These are phyloP conservation scores for Clepsis dumicolana DNA, from an alignment of 2,888 invertebrate genomes.

Conservation along the genomic window DNA sequence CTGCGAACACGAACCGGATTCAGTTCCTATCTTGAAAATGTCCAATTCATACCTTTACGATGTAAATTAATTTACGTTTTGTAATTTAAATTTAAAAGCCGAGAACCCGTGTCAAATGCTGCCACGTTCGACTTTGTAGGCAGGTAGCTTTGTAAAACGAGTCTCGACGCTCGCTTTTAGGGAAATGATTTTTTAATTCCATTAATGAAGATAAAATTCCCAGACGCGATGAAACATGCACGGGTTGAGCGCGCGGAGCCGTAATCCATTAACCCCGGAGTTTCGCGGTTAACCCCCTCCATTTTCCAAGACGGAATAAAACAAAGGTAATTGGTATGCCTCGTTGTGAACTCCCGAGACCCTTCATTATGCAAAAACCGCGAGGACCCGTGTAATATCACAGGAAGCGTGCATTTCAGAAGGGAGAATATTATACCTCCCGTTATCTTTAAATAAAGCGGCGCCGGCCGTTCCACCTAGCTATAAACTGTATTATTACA, in stretches of 20 bases:
- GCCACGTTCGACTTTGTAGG: not conserved
- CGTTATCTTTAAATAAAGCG: slow-evolving; percentile 27
- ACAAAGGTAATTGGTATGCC: slow-evolving; percentile 37
- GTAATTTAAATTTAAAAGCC: not conserved
- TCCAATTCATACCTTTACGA: not conserved
- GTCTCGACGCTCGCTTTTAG: slow-evolving; percentile 15
- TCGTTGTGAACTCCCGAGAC: slow-evolving; percentile 32
- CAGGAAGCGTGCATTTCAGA: slow-evolving; percentile 23
- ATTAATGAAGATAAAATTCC: slow-evolving; percentile 18
- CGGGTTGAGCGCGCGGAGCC: slow-evolving; percentile 20
- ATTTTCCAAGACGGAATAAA: slow-evolving; percentile 31
- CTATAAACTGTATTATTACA: slow-evolving; percentile 2
- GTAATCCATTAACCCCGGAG: slow-evolving; percentile 34
- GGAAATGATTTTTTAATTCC: slow-evolving; percentile 12
- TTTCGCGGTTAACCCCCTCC: slow-evolving; percentile 32
- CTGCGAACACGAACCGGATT: slow-evolving; percentile 72
- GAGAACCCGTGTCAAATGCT: not conserved
- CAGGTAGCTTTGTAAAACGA: not conserved
- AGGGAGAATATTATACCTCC: slow-evolving; percentile 25
- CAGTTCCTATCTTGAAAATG: not conserved
- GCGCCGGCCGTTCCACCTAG: slow-evolving; percentile 10
- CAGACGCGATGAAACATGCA: slow-evolving; percentile 19
- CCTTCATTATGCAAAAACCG: slow-evolving; percentile 36
- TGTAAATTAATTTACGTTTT: not conserved
- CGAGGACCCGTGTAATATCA: slow-evolving; percentile 35